A percentile compares a stretch with the other conserved stretches of the same genome.
Evolutionary conservation across 1,140 invertebrate genomes (phyloP).

Genomic region (Pseudobourletiella spinata): DNA sequence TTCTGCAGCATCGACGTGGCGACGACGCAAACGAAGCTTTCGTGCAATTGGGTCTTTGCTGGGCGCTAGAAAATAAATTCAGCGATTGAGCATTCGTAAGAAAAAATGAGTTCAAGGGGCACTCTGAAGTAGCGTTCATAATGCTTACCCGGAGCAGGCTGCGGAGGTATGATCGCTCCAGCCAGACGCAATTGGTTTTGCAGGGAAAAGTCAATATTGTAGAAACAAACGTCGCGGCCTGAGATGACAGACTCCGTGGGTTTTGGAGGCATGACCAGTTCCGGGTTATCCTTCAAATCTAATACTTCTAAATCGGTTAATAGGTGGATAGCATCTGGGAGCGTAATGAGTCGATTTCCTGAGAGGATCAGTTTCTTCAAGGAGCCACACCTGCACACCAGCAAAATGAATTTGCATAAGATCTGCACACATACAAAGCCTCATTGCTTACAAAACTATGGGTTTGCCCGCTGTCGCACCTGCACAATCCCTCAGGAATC

Average conservation of each 20-base stretch:
- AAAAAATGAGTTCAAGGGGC: background rate
- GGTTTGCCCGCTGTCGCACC: conserved; percentile 46
- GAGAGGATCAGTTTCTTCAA: conserved; percentile 90
- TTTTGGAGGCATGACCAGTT: conserved; percentile 96
- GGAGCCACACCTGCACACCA: conserved; percentile 72
- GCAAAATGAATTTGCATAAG: background rate
- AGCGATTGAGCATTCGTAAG: background rate
- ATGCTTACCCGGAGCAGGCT: conserved; percentile 45
- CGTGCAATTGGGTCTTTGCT: conserved; percentile 83
- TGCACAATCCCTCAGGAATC: conserved; percentile 95
- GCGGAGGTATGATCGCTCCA: conserved; percentile 58
- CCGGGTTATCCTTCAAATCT: conserved; percentile 87
- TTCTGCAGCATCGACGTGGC: conserved; percentile 59
- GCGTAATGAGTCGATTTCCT: conserved; percentile 85
- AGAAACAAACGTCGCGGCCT: conserved; percentile 83
- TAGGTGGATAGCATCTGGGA: conserved; percentile 95
- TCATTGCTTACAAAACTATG: background rate
- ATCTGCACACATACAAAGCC: background rate
- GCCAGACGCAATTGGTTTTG: conserved; percentile 87
- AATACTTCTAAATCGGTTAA: conserved; percentile 80
- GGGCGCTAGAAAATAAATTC: conserved; percentile 38
- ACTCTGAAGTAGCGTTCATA: background rate
- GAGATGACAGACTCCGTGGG: conserved; percentile 63
- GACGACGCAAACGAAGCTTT: conserved; percentile 73
- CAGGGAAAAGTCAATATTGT: conserved; percentile 98